Evolutionary conservation across 2,797 vertebrate species (phyloP).

Genomic region (Decapterus maruadsi): DNA sequence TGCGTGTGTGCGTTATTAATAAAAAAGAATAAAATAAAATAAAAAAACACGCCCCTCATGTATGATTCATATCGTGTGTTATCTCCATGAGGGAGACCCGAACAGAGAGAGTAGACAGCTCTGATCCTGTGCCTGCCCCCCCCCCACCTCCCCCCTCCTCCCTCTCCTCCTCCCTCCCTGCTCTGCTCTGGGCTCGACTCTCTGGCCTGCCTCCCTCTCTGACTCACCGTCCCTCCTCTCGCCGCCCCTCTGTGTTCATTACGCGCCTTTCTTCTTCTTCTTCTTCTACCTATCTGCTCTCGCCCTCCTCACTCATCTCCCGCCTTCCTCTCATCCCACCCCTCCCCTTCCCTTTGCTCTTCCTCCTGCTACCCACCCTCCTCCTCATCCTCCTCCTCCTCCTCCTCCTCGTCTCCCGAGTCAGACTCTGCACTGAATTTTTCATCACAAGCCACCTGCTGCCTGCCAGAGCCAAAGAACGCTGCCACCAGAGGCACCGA

Average conservation of each 20-base stretch:
- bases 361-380: constrained; percentile 66
- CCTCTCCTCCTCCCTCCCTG: neutral
- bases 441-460: constrained; percentile 84
- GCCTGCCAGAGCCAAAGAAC: constrained; percentile 76
- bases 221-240: constrained; percentile 39
- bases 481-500: constrained; percentile 88
- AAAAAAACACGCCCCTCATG: constrained; percentile 55
- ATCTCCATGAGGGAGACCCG: constrained; percentile 67
- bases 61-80: constrained; percentile 76
- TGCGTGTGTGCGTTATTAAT: constrained; percentile 69
- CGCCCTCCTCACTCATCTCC: constrained; percentile 24
- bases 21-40: no score
- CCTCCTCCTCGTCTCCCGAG: constrained; percentile 57
- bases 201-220: constrained; percentile 53
- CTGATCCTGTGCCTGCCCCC: constrained; percentile 72
- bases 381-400: constrained; percentile 81
- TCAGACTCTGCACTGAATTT: constrained; percentile 77
- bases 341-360: constrained; percentile 77
- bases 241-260: constrained; percentile 49
- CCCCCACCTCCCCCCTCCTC: neutral
- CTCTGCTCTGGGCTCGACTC: constrained; percentile 60
- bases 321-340: constrained; percentile 67
- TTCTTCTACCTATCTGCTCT: constrained; percentile 22
- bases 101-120: constrained; percentile 66
- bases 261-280: constrained; percentile 45